Conservation (phyloP, 2,888 invertebrate species). For the Fragum whitleyi region DNA sequence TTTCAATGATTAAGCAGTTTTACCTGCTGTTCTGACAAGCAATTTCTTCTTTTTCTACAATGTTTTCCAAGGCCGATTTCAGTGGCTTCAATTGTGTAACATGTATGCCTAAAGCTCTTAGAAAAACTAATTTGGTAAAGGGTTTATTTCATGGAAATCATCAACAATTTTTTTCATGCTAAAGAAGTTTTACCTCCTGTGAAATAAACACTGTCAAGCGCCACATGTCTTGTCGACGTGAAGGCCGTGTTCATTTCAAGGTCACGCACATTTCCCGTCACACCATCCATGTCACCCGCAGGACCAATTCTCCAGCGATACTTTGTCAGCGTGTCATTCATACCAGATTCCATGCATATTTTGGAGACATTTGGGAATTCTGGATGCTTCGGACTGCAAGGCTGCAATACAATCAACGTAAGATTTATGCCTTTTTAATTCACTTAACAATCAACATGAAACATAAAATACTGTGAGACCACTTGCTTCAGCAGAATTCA, state of each 20-base stretch:
- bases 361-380: slow-evolving; percentile 78
- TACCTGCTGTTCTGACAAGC: too few species aligned
- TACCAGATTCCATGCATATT: slow-evolving; percentile 81
- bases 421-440: slow-evolving; percentile 25
- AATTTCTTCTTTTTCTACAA: too few species aligned
- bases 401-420: slow-evolving; percentile 69
- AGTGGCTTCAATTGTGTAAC: too few species aligned
- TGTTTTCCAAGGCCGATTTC: too few species aligned
- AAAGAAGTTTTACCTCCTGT: slow-evolving; percentile 75
- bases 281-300: slow-evolving; percentile 79
- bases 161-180: too few species aligned
- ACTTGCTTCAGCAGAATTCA: background rate
- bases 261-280: slow-evolving; percentile 79
- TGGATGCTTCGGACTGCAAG: slow-evolving; percentile 84
- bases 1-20: too few species aligned
- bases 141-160: too few species aligned
- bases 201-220: slow-evolving; percentile 85
- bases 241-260: slow-evolving; percentile 83
- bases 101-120: too few species aligned
- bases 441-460: background rate
- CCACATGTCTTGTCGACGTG: slow-evolving; percentile 80
- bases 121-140: too few species aligned
- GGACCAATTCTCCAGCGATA: slow-evolving; percentile 84
- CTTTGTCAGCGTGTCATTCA: slow-evolving; percentile 82
- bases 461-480: background rate